Evolutionary conservation across 2,888 invertebrate genomes (phyloP).

Genomic region (Acanthosoma haemorrhoidale): DNA sequence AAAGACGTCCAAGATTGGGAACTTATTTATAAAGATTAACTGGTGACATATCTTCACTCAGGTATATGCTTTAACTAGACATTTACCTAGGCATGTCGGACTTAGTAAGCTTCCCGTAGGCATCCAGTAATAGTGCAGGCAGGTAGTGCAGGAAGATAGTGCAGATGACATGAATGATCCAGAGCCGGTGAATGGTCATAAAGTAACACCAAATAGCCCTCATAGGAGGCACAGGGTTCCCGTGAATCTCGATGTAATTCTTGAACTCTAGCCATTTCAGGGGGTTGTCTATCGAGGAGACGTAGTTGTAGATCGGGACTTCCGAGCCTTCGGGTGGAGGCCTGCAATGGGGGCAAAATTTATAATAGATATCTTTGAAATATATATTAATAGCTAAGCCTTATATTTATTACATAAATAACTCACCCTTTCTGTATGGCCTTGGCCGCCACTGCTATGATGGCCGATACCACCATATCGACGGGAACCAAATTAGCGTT

Average conservation of each 20-base stretch:
- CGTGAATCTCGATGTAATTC: constrained; percentile 42
- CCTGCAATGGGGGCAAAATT: not conserved
- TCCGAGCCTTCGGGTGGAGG: constrained; percentile 22
- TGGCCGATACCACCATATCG: constrained; percentile 63
- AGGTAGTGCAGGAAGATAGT: constrained; percentile 62
- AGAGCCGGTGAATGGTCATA: constrained; percentile 55
- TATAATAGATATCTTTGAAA: too few species aligned
- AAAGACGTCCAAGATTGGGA: too few species aligned
- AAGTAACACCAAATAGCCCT: constrained; percentile 50
- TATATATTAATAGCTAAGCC: too few species aligned
- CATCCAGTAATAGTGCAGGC: constrained; percentile 65
- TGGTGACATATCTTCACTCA: too few species aligned
- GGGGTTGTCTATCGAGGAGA: constrained; percentile 72
- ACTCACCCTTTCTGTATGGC: constrained; percentile 45
- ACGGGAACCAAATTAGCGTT: constrained; percentile 70
- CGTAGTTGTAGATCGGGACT: constrained; percentile 57
- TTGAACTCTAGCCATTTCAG: constrained; percentile 72
- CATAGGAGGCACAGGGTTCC: constrained; percentile 38
- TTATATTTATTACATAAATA: too few species aligned
- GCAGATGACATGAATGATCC: constrained; percentile 52
- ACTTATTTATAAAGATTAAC: too few species aligned
- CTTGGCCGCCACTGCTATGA: constrained; percentile 60
- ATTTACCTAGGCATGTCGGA: constrained; percentile 59
- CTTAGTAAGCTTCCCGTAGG: constrained; percentile 56
- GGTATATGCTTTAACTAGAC: too few species aligned